A percentile compares a stretch with the other conserved stretches of the same genome.
These are phyloP conservation scores for Chymomyza costata DNA, from an alignment of 1,140 invertebrate species.

Conservation along the genomic window DNA sequence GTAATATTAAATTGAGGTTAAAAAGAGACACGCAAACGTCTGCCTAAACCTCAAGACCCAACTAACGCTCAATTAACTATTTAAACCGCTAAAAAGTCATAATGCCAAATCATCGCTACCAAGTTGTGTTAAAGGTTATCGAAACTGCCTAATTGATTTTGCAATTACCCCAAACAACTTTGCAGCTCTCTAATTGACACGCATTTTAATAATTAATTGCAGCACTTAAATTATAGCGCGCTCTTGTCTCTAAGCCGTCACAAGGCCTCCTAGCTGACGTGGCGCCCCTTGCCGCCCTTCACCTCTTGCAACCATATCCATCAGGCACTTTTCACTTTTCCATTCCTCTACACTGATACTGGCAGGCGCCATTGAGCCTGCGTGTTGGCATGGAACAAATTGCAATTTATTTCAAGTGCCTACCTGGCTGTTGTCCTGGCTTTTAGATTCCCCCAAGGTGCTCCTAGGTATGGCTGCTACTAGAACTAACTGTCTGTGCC, in stretches of 20 bases:
- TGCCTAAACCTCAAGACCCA: too few relatives aligned
- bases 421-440: neutral
- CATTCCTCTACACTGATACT: too few relatives aligned
- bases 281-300: neutral
- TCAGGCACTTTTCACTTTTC: too few relatives aligned
- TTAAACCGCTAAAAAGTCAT: too few relatives aligned
- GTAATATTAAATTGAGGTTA: too few relatives aligned
- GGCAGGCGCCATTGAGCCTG: slow-evolving; percentile 23
- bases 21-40: too few relatives aligned
- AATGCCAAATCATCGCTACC: too few relatives aligned
- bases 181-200: slow-evolving; percentile 57
- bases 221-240: slow-evolving; percentile 63
- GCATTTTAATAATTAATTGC: slow-evolving; percentile 68
- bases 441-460: slow-evolving; percentile 4
- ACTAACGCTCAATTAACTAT: too few relatives aligned
- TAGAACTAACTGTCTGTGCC: too few relatives aligned
- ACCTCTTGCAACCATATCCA: neutral
- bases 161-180: slow-evolving; percentile 45
- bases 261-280: too few relatives aligned
- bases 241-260: neutral
- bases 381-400: slow-evolving; percentile 50
- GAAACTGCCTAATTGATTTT: slow-evolving; percentile 55
- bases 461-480: too few relatives aligned
- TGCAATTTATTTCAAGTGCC: slow-evolving; percentile 69
- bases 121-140: too few relatives aligned